Conservation (phyloP, 64 coral and sea anemone species). For the Astreopora myriophthalma region DNA sequence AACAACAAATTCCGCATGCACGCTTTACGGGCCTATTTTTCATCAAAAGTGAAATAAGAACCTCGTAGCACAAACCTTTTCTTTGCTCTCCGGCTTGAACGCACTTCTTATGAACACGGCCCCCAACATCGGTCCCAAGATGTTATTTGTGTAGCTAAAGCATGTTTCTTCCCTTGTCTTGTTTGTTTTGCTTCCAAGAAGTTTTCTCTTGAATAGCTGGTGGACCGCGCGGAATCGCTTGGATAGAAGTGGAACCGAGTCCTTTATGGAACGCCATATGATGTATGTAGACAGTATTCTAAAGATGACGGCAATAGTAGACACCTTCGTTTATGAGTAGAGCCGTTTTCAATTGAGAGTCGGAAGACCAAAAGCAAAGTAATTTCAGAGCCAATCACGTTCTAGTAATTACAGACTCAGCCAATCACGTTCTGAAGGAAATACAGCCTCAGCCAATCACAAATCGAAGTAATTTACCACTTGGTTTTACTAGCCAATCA, state of each 20-base stretch:
- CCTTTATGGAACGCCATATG: constrained; percentile 91
- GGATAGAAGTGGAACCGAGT: constrained; percentile 82
- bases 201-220: constrained; percentile 48
- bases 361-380: too few relatives aligned
- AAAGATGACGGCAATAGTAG: too few relatives aligned
- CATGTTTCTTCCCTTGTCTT: constrained; percentile 88
- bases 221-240: constrained; percentile 67
- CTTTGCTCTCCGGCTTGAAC: constrained; percentile 91
- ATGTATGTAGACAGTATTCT: constrained; percentile 86
- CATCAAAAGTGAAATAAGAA: background rate
- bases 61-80: constrained; percentile 68
- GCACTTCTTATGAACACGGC: constrained; percentile 87
- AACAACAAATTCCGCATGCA: too few relatives aligned
- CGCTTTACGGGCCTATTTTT: too few relatives aligned
- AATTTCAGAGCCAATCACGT: too few relatives aligned
- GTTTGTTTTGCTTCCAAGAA: constrained; percentile 67
- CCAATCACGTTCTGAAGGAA: too few relatives aligned
- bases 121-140: constrained; percentile 83
- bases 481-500: too few relatives aligned
- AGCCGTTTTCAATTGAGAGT: too few relatives aligned
- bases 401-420: too few relatives aligned
- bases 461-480: too few relatives aligned
- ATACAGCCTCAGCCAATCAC: too few relatives aligned
- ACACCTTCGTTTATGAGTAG: too few relatives aligned
- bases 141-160: constrained; percentile 89